Conservation (phyloP, 2,888 invertebrate genomes). For the Molorchus minor region DNA sequence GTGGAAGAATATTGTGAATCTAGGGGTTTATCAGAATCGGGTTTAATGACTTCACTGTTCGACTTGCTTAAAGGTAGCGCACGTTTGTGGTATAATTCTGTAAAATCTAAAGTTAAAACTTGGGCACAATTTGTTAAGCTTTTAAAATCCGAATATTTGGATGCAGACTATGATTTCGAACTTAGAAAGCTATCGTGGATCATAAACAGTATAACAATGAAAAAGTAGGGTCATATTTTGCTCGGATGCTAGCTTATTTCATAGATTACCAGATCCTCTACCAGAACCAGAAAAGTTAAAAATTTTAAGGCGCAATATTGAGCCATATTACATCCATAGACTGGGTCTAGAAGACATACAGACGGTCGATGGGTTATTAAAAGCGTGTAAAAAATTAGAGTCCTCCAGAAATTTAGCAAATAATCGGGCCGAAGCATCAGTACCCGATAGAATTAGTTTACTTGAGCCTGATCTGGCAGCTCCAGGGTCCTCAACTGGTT, state of each 20-base stretch:
- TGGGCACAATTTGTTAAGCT: slow-evolving; percentile 11
- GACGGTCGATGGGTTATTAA: background rate
- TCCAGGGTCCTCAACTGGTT: too few species aligned
- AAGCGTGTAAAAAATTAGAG: slow-evolving; percentile 4
- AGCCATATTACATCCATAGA: too few species aligned
- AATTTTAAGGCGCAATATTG: background rate
- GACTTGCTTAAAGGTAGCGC: slow-evolving; percentile 33
- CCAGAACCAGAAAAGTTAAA: background rate
- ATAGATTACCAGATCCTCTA: slow-evolving; percentile 10
- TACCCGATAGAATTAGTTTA: background rate
- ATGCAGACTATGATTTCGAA: slow-evolving; percentile 28
- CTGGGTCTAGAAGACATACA: background rate
- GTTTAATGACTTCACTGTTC: slow-evolving; percentile 29
- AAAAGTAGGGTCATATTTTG: too few species aligned
- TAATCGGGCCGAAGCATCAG: background rate
- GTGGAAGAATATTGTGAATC: slow-evolving; percentile 33
- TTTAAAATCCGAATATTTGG: slow-evolving; percentile 25
- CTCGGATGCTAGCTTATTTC: slow-evolving; percentile 16
- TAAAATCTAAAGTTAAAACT: background rate
- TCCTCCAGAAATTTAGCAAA: background rate
- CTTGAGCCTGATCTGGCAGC: slow-evolving; percentile 8
- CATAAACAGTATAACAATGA: too few species aligned
- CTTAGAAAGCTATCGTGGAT: too few species aligned
- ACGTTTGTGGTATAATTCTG: too few species aligned
- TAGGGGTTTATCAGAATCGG: slow-evolving; percentile 28